Percentiles rank a stretch among this genome's conserved stretches.
phyloP scores from a whole-genome alignment of 1,140 invertebrate genomes.

The Hormaphis cornu region DNA sequence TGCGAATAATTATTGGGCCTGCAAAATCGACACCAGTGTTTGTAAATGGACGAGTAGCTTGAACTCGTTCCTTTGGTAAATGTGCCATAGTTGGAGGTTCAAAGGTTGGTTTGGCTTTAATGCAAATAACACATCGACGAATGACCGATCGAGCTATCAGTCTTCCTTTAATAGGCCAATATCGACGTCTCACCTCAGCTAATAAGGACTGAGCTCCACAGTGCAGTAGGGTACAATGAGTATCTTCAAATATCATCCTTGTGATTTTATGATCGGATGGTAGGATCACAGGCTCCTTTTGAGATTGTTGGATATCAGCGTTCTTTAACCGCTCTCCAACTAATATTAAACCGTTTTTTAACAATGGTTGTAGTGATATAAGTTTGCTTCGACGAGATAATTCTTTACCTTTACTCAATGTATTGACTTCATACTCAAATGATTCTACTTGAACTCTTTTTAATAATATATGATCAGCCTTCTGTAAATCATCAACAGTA shows the following conservation, averaged over 20 bases:
- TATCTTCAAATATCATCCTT: background rate
- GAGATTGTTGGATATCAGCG: background rate
- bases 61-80: slow-evolving; percentile 33
- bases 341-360: too few relatives aligned
- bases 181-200: background rate
- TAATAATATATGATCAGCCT: too few relatives aligned
- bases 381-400: background rate
- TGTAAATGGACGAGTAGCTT: slow-evolving; percentile 29
- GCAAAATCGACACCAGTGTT: slow-evolving; percentile 37
- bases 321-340: too few relatives aligned
- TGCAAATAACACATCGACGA: slow-evolving; percentile 30
- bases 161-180: slow-evolving; percentile 3
- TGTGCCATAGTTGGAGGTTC: slow-evolving; percentile 33
- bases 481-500: too few relatives aligned
- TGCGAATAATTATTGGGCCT: slow-evolving; percentile 22
- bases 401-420: too few relatives aligned
- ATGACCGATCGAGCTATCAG: background rate
- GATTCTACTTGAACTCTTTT: too few relatives aligned
- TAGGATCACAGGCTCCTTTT: background rate
- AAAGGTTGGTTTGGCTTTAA: slow-evolving; percentile 20
- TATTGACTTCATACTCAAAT: too few relatives aligned
- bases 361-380: background rate
- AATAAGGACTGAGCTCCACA: background rate
- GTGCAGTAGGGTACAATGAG: background rate
- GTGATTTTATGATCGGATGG: background rate